Evolutionary conservation across 2,113 vertebrate species (phyloP).

Genomic region (Procavia capensis): DNA sequence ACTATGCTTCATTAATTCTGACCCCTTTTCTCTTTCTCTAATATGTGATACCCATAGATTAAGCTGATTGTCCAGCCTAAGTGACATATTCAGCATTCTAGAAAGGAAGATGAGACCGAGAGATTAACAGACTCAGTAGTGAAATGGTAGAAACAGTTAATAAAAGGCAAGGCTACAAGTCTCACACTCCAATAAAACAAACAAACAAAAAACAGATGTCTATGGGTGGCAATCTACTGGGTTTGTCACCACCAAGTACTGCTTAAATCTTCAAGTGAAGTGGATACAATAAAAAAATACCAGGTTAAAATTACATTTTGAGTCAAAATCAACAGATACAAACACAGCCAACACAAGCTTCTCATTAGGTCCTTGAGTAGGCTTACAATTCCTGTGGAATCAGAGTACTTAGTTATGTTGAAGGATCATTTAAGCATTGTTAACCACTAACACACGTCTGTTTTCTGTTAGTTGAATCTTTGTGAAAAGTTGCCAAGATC

Average conservation of each 20-base stretch:
- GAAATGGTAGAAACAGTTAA: not conserved
- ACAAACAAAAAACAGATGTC: not conserved
- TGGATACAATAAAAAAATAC: constrained; percentile 67
- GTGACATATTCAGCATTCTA: not conserved
- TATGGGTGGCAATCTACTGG: not conserved
- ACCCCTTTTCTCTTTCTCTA: not conserved
- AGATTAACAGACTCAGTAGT: not conserved
- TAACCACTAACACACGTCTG: constrained; percentile 63
- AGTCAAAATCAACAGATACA: constrained; percentile 54
- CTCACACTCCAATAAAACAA: not conserved
- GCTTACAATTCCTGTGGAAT: constrained; percentile 43
- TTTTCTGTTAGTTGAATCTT: constrained; percentile 75
- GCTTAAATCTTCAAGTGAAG: constrained; percentile 67
- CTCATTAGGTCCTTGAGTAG: constrained; percentile 28
- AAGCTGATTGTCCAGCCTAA: not conserved
- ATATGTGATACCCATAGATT: not conserved
- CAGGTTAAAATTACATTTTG: constrained; percentile 35
- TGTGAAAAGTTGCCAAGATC: constrained; percentile 68
- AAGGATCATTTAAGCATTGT: constrained; percentile 51
- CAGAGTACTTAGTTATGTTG: constrained; percentile 5
- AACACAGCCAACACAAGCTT: constrained; percentile 40
- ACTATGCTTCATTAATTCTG: not conserved
- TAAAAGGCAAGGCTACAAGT: not conserved
- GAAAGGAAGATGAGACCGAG: not conserved
- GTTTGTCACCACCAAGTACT: constrained; percentile 64